These are phyloP conservation scores for Amblyjoppa proteus DNA, from an alignment of 2,888 invertebrate genomes.

Conservation along the genomic window DNA sequence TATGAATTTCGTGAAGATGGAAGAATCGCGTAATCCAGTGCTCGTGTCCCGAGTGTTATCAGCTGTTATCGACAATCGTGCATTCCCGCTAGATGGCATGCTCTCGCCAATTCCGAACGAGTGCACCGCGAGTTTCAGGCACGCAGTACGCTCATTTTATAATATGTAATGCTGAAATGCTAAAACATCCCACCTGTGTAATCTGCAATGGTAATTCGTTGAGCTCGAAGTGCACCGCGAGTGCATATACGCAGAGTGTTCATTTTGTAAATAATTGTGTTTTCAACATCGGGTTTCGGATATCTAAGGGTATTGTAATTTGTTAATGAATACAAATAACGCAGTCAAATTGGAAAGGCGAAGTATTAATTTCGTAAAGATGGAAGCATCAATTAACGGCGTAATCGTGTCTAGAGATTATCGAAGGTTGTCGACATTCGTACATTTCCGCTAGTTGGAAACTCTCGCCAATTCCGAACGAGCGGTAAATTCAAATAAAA, in stretches of 20 bases:
- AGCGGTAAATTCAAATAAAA: constrained; percentile 1
- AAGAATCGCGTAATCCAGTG: neutral
- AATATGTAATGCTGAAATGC: too few species aligned
- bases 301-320: constrained; percentile 1
- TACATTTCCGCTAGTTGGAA: too few species aligned
- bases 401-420: too few species aligned
- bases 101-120: too few species aligned
- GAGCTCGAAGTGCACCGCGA: constrained; percentile 62
- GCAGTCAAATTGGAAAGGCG: constrained; percentile 37
- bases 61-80: too few species aligned
- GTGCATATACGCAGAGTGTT: constrained; percentile 72
- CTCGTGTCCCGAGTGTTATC: too few species aligned
- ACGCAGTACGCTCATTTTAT: too few species aligned
- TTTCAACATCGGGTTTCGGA: constrained; percentile 26
- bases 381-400: neutral
- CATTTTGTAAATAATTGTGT: constrained; percentile 68
- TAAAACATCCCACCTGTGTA: constrained; percentile 71
- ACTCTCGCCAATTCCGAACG: neutral
- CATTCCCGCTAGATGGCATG: too few species aligned
- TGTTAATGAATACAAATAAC: neutral
- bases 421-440: too few species aligned
- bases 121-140: too few species aligned
- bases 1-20: neutral
- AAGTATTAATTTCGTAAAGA: neutral
- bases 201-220: constrained; percentile 66